Conservation (phyloP, 1,140 invertebrate genomes). For the Harpegnathos saltator region DNA sequence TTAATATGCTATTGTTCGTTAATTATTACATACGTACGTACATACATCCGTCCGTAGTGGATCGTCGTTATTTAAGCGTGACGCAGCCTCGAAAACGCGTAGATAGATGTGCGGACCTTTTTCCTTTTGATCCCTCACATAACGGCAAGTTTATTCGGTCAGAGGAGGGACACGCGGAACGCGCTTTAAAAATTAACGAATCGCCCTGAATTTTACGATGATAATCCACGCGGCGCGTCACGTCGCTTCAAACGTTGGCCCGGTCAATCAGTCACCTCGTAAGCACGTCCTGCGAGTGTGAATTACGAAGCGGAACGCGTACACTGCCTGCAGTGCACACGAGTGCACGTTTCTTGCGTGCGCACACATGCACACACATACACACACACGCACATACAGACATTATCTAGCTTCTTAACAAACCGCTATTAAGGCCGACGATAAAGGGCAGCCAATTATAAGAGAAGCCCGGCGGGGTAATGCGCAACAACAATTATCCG, state of each 20-base stretch:
- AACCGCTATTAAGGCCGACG: slow-evolving; percentile 34
- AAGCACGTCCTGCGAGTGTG: slow-evolving; percentile 22
- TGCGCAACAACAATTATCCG: slow-evolving; percentile 54
- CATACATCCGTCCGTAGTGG: too few species aligned
- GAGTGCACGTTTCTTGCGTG: too few species aligned
- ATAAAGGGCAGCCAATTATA: slow-evolving; percentile 40
- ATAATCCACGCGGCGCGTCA: neutral
- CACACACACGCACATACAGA: neutral
- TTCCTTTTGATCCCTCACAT: neutral
- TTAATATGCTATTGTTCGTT: slow-evolving; percentile 29
- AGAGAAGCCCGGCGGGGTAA: slow-evolving; percentile 36
- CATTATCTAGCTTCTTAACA: slow-evolving; percentile 19
- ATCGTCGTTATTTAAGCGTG: too few species aligned
- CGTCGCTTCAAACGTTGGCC: neutral
- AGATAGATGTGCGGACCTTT: neutral
- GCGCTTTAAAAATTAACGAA: slow-evolving; percentile 5
- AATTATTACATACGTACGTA: slow-evolving; percentile 33
- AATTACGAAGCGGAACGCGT: neutral
- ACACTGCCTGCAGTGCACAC: neutral
- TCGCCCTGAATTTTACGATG: slow-evolving; percentile 2
- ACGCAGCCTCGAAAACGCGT: neutral
- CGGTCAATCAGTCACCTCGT: slow-evolving; percentile 6
- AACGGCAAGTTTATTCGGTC: neutral
- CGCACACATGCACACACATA: too few species aligned
- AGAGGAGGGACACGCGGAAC: neutral